A percentile compares a stretch with the other conserved stretches of the same genome.
Conservation (phyloP, 2,888 invertebrate species). For the Folsomia candida region DNA sequence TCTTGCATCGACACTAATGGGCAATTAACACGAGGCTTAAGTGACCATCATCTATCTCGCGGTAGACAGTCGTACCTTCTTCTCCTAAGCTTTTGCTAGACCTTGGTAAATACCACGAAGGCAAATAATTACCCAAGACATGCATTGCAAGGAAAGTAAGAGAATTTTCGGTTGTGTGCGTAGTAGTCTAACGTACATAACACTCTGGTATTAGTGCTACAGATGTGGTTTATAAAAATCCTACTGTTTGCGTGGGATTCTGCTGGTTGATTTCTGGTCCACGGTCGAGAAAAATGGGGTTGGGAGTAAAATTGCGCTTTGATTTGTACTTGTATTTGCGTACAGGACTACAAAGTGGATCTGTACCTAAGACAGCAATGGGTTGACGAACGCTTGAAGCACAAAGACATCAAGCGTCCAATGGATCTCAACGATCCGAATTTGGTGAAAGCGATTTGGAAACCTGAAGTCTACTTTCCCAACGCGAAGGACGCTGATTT, state of each 20-base stretch:
- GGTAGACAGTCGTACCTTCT: too few relatives aligned
- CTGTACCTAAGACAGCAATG: slow-evolving; percentile 58
- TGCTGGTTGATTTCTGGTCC: background rate
- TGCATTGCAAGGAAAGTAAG: too few relatives aligned
- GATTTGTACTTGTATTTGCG: background rate
- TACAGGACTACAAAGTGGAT: slow-evolving; percentile 53
- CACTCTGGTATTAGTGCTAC: too few relatives aligned
- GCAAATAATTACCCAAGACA: too few relatives aligned
- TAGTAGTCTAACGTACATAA: too few relatives aligned
- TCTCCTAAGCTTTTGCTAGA: too few relatives aligned
- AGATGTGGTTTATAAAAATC: background rate
- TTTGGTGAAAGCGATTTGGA: slow-evolving; percentile 57
- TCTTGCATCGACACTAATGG: too few relatives aligned
- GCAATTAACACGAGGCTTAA: too few relatives aligned
- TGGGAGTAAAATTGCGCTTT: background rate
- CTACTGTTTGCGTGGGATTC: background rate
- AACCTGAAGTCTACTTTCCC: slow-evolving; percentile 54
- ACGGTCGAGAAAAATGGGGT: background rate
- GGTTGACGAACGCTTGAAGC: slow-evolving; percentile 56
- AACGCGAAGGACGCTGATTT: slow-evolving; percentile 58
- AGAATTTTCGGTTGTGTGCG: too few relatives aligned
- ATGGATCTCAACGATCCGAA: slow-evolving; percentile 57
- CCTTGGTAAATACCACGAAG: too few relatives aligned
- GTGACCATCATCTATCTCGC: too few relatives aligned
- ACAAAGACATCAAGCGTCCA: slow-evolving; percentile 55